These are phyloP conservation scores for Hyles lineata DNA, from an alignment of 2,888 invertebrate species.

Conservation along the genomic window DNA sequence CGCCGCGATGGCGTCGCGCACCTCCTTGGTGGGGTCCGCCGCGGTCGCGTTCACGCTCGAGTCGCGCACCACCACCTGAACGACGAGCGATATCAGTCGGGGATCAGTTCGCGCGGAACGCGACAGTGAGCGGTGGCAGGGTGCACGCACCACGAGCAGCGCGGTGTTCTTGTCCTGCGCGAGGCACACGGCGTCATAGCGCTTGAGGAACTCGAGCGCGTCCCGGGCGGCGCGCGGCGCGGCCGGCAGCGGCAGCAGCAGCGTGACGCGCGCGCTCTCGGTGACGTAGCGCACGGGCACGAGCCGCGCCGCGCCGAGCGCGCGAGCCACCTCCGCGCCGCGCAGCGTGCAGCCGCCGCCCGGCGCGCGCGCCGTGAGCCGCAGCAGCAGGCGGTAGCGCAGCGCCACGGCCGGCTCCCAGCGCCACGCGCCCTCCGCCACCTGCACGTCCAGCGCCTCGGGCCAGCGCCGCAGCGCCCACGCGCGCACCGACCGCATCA, in stretches of 20 bases:
- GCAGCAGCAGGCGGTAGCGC: slow-evolving; percentile 62
- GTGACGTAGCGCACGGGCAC: slow-evolving; percentile 98
- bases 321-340: slow-evolving; percentile 90
- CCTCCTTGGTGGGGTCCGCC: slow-evolving; percentile 33
- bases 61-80: slow-evolving; percentile 39
- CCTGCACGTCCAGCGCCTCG: slow-evolving; percentile 37
- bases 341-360: slow-evolving; percentile 27
- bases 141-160: slow-evolving; percentile 84
- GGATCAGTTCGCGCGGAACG: no score
- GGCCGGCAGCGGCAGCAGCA: slow-evolving; percentile 87
- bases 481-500: slow-evolving; percentile 51
- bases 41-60: slow-evolving; percentile 3
- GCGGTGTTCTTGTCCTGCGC: slow-evolving; percentile 92
- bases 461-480: slow-evolving; percentile 57
- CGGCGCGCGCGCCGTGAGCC: slow-evolving; percentile 36
- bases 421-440: slow-evolving; percentile 68
- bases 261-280: slow-evolving; percentile 92
- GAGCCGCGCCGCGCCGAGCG: slow-evolving; percentile 94
- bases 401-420: slow-evolving; percentile 68
- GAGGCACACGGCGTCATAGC: slow-evolving; percentile 90
- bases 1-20: slow-evolving; percentile 34
- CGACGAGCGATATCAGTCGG: not conserved
- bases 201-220: slow-evolving; percentile 88
- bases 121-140: no score
- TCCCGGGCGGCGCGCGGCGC: slow-evolving; percentile 68